phyloP scores from a whole-genome alignment of 2,888 invertebrate species.

The Morpho helenor region DNA sequence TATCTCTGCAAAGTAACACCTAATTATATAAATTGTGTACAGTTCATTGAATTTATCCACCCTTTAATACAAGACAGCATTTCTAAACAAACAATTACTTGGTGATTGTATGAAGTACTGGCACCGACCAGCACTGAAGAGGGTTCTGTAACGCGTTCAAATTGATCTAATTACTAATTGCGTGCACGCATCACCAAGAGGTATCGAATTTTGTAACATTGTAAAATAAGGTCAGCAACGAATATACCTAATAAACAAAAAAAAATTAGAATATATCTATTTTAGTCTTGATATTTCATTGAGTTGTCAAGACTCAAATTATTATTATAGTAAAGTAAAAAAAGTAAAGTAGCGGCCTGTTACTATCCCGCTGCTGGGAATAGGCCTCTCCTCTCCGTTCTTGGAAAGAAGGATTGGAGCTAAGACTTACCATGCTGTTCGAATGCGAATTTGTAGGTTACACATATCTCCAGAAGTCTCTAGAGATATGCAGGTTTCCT shows the following conservation, averaged over 20 bases:
- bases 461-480: too few relatives aligned
- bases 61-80: conserved; percentile 6
- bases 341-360: too few relatives aligned
- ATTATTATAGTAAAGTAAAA: too few relatives aligned
- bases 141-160: conserved; percentile 38
- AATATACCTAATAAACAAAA: too few relatives aligned
- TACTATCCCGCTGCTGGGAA: too few relatives aligned
- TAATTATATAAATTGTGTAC: neutral
- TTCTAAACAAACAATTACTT: conserved; percentile 23
- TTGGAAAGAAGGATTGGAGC: too few relatives aligned
- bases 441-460: too few relatives aligned
- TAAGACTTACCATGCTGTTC: too few relatives aligned
- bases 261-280: neutral
- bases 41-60: neutral
- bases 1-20: too few relatives aligned
- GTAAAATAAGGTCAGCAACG: neutral
- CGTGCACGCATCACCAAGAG: conserved; percentile 30
- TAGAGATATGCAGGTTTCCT: too few relatives aligned
- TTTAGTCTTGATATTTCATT: neutral
- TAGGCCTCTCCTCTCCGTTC: too few relatives aligned
- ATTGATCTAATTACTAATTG: conserved; percentile 47
- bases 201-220: conserved; percentile 4
- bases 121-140: conserved; percentile 50
- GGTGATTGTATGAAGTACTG: conserved; percentile 30
- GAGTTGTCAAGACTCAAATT: too few relatives aligned